Conservation (phyloP, 2,888 invertebrate genomes). For the Doris montereyensis region DNA sequence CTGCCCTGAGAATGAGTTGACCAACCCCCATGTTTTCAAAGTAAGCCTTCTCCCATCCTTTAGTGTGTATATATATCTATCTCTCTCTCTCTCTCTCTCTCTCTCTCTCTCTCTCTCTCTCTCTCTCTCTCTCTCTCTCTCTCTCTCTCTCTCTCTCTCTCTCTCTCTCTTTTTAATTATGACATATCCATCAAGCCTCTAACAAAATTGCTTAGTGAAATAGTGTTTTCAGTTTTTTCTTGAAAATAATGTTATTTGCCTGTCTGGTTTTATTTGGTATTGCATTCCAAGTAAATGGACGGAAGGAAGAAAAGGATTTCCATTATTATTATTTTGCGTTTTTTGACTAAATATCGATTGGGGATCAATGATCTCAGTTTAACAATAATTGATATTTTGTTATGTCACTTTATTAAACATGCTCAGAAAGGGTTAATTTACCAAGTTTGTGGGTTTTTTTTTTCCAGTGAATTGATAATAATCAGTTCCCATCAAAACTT, state of each 20-base stretch:
- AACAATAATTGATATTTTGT: no score
- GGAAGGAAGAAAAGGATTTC: background rate
- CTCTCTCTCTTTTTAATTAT: background rate
- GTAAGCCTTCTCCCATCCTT: constrained; percentile 53
- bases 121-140: background rate
- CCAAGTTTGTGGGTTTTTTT: no score
- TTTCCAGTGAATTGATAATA: no score
- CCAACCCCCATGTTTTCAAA: constrained; percentile 94
- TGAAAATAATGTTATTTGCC: background rate
- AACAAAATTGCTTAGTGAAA: no score
- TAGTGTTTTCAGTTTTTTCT: background rate
- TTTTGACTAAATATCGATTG: background rate
- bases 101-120: background rate
- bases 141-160: background rate
- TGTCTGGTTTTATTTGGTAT: background rate
- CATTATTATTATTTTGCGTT: no score
- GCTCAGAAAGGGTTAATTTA: no score
- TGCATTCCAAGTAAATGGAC: background rate
- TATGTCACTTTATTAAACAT: no score
- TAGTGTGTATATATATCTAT: no score
- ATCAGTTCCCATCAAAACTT: no score
- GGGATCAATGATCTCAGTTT: no score
- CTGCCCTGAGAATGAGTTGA: constrained; percentile 92
- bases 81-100: background rate
- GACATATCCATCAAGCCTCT: background rate